Conservation (phyloP, 2,113 vertebrate genomes). For the Lucifuga dentata region DNA sequence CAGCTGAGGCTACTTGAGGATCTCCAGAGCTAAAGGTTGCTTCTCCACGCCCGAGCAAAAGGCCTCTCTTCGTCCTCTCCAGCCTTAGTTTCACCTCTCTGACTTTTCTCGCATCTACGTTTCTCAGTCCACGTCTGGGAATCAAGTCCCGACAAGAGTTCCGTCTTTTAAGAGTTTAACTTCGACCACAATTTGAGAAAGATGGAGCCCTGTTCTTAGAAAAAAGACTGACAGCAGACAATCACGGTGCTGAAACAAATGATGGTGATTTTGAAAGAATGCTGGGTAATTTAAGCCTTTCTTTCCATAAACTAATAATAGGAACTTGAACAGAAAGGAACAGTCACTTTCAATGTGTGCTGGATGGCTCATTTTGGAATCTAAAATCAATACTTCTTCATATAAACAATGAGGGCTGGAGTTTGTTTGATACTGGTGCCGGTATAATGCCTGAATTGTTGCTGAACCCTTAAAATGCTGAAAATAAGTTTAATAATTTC, state of each 20-base stretch:
- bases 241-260: constrained; percentile 10
- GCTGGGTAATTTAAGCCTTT: constrained; percentile 31
- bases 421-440: too few species aligned
- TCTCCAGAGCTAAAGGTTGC: constrained; percentile 30
- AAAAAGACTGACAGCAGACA: background rate
- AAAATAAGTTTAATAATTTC: too few species aligned
- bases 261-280: constrained; percentile 30
- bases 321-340: background rate
- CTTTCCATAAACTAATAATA: constrained; percentile 5
- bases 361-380: background rate
- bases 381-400: too few species aligned
- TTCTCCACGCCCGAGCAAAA: too few species aligned
- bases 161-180: background rate
- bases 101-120: background rate
- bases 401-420: too few species aligned
- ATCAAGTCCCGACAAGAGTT: constrained; percentile 13
- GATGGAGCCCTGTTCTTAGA: too few species aligned
- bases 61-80: too few species aligned
- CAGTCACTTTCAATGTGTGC: constrained; percentile 34
- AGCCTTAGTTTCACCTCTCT: background rate
- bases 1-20: constrained; percentile 4
- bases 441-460: too few species aligned
- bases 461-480: too few species aligned
- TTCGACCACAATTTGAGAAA: background rate
- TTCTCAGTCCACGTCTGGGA: background rate